Evolutionary conservation across 2,797 vertebrate genomes (phyloP), one percentile per base, ranked within the genome.

Genomic region (Adrianichthys oophorus): DNA sequence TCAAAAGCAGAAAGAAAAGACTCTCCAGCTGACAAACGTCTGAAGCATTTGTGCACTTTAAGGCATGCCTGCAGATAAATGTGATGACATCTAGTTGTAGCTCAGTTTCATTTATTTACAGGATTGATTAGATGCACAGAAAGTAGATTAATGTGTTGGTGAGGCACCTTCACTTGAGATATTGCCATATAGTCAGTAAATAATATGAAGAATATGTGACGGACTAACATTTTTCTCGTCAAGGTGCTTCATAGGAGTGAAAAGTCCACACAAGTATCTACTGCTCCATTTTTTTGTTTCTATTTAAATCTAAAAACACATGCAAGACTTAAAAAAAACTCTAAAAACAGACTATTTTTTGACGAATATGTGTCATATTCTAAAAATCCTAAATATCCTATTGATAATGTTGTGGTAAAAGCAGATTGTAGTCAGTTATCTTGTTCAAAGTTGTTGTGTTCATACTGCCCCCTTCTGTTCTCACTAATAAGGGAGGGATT

Each of bases 91-190:
- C 70, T 55, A 78, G 72, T 77, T 70, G 75, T 67, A 72, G 80
- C 79, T 85, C 62, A 59, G 71, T 82, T 85, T 86, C 79, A 89
- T 92, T 89, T 88, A 89, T 90, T 90, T 77, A 66, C 63, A 68
- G 82, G 87, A 91, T 91, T 88, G 89, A 92, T 91, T 90, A 74
- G 86, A 86, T 79, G 78, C 79, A 76, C 74, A 68, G 66, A 70
- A 76, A 77, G 76, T 49, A 83, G 89, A 91, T 80, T 62, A 84
- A 90, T 90, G 84, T 79, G 85, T 78, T 84, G 65, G 79, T 80
- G 86, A 82, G 70, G 82, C 79, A 72, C 74, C 77, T 83, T 78
- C 67, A 63, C 86, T 84, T 90, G 86, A 90, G 75, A 82, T 83
- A 88, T 90, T 72, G 75, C 80, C 72, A 65, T 72, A 75, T 55